Conservation (phyloP, 2,113 vertebrate species). For the Nymphicus hollandicus region DNA sequence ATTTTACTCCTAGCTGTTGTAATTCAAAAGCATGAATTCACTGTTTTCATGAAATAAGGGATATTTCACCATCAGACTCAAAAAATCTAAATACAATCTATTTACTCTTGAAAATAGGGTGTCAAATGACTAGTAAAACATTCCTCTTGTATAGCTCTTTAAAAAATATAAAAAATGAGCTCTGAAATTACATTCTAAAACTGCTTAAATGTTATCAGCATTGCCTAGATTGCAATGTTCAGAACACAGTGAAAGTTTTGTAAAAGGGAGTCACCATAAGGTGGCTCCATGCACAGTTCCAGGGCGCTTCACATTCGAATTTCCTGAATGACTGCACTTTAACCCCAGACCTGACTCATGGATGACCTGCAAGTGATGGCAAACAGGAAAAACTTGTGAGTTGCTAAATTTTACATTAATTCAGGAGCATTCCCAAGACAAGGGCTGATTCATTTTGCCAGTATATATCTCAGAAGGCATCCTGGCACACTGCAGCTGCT, state of each 20-base stretch:
- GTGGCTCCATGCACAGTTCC: background rate
- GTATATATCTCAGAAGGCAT: background rate
- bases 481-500: background rate
- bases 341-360: background rate
- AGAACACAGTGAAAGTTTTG: background rate
- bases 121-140: background rate
- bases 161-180: background rate
- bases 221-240: background rate
- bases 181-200: background rate
- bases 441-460: background rate
- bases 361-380: background rate
- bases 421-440: background rate
- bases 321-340: background rate
- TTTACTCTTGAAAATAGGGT: background rate
- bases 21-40: background rate
- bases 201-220: background rate
- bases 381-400: background rate
- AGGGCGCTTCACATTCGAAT: background rate
- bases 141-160: background rate
- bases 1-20: background rate
- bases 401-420: background rate
- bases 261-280: background rate
- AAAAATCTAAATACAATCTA: background rate
- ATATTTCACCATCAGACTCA: background rate
- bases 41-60: background rate